Evolutionary conservation across 1,140 invertebrate species (phyloP), one percentile per base, ranked within the genome.

Genomic region (Leucophenga varia): DNA sequence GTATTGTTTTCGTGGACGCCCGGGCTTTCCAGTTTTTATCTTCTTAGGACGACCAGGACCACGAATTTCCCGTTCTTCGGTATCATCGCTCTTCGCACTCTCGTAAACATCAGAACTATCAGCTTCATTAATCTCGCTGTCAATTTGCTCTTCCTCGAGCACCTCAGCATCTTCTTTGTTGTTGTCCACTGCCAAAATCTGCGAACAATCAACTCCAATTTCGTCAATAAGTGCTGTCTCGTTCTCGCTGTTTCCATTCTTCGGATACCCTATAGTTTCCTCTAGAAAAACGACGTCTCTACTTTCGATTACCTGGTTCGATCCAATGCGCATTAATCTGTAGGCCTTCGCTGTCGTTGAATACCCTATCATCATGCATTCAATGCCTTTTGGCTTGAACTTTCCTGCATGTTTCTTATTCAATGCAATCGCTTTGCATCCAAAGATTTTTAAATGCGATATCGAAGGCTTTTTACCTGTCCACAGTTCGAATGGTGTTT

Each of bases 321-420:
- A 19, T 14, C 17, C 36, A 3, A 8, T 36, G 45, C 37, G 34
- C 17, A 8, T 40, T 37, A 32, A 12, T 19, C 39, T 20, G 0
- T 20, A 49, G 17, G 36, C 47, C 12, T 30, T 52, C 2, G 44
- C 40, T 5, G 37, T 32, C 16, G 44, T 41, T 9, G 45, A 43
- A 28, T 47, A 39, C 4, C 45, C 36, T 5, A 47, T n/a, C 3
- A 47, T 35, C 4, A 40, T 16, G 22, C 31, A 41, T 21, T 47
- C 46, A 13, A 31, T 47, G 7, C 38, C 46, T 14, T 41, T 47
- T 14, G 17, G 25, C 5, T 17, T 18, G 14, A 37, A 49, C 17
- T 49, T 49, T 10, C 28, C 16, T 10, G 40, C 12, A 2, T 40
- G 47, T 21, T 3, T 36, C 25, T 49, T 43, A 13, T 43, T 19